phyloP scores from a whole-genome alignment of 2,797 vertebrate species.

The Pangasius krempfi region DNA sequence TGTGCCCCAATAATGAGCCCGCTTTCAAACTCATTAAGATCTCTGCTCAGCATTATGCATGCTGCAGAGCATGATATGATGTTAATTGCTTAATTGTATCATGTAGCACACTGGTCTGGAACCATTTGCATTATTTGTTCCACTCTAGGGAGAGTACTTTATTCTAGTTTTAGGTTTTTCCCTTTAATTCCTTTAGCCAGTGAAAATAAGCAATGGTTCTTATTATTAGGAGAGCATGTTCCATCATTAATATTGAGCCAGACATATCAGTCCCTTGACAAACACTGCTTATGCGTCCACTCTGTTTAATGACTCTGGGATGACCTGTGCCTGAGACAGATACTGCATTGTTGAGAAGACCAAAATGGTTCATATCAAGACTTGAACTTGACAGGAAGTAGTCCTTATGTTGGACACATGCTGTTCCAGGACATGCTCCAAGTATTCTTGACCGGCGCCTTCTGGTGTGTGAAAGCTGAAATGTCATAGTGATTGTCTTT shows the following conservation, averaged over 20 bases:
- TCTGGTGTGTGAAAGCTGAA: slow-evolving; percentile 42
- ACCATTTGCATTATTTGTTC: background rate
- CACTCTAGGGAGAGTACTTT: background rate
- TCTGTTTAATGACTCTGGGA: slow-evolving; percentile 20
- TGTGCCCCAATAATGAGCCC: background rate
- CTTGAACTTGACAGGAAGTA: slow-evolving; percentile 24
- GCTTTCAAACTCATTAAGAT: background rate
- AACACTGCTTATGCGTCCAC: slow-evolving; percentile 30
- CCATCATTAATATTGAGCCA: slow-evolving; percentile 47
- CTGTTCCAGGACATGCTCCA: slow-evolving; percentile 42
- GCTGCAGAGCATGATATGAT: background rate
- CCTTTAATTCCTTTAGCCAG: background rate
- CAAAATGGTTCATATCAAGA: slow-evolving; percentile 24
- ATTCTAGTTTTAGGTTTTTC: background rate
- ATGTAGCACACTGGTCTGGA: background rate
- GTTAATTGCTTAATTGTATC: background rate
- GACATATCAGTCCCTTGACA: slow-evolving; percentile 44
- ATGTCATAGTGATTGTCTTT: slow-evolving; percentile 45
- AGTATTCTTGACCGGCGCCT: slow-evolving; percentile 50
- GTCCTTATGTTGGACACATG: slow-evolving; percentile 31
- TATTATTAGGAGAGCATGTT: background rate
- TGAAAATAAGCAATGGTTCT: background rate
- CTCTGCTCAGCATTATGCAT: background rate
- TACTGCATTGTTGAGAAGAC: slow-evolving; percentile 18
- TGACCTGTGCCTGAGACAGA: slow-evolving; percentile 30